A percentile compares a stretch with the other conserved stretches of the same genome.
Conservation (phyloP, 2,888 invertebrate genomes). For the Ephialtes manifestator region DNA sequence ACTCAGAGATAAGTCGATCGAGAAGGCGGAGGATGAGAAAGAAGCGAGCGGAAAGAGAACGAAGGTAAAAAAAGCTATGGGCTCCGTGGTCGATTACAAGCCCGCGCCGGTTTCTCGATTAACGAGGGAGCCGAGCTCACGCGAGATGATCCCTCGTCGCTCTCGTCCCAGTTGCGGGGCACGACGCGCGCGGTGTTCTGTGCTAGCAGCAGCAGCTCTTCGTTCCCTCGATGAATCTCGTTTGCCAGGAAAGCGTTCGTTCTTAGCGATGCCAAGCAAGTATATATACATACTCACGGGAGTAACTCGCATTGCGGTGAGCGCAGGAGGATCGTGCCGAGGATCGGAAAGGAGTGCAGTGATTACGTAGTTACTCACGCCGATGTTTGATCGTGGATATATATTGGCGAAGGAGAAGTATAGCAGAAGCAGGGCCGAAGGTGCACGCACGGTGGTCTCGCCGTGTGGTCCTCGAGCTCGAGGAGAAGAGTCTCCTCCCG, state of each 20-base stretch:
- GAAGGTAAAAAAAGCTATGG: constrained; percentile 48
- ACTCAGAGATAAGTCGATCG: constrained; percentile 65
- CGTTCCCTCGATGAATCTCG: constrained; percentile 64
- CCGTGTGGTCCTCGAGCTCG: constrained; percentile 82
- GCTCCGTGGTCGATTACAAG: constrained; percentile 69
- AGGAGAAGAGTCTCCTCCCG: constrained; percentile 67
- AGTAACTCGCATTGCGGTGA: constrained; percentile 56
- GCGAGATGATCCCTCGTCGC: constrained; percentile 68
- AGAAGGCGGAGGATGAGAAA: constrained; percentile 32
- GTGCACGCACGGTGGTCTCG: constrained; percentile 83
- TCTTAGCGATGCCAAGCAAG: constrained; percentile 60
- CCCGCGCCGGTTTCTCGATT: constrained; percentile 67
- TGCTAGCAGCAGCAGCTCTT: not conserved
- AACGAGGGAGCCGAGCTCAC: constrained; percentile 67
- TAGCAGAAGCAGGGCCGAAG: constrained; percentile 56
- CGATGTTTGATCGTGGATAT: constrained; percentile 81
- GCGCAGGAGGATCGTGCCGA: constrained; percentile 60
- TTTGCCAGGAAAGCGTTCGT: constrained; percentile 58
- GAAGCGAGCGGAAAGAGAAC: constrained; percentile 17
- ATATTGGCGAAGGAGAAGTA: constrained; percentile 77
- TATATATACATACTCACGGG: not conserved
- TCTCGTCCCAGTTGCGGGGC: constrained; percentile 33
- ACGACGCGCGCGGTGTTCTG: constrained; percentile 50
- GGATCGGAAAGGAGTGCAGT: constrained; percentile 69
- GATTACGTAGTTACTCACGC: constrained; percentile 77